Evolutionary conservation across 2,888 invertebrate species (phyloP).

Genomic region (Endotricha flammealis): DNA sequence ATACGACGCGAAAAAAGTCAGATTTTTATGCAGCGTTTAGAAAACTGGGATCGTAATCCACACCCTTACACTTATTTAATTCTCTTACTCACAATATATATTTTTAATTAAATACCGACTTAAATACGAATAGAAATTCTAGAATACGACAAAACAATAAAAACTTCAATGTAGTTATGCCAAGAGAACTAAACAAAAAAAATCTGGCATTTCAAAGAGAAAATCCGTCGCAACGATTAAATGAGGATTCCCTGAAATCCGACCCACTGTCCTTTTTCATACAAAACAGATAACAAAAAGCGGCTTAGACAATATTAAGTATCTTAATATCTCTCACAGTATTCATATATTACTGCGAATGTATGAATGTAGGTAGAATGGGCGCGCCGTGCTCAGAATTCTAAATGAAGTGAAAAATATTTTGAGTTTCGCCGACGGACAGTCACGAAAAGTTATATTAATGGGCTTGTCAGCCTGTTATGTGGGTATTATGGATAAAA

Average conservation of each 20-base stretch:
- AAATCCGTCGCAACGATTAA: slow-evolving; percentile 20
- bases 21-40: too few species aligned
- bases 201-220: slow-evolving; percentile 4
- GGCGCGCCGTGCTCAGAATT: slow-evolving; percentile 46
- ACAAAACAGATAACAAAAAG: slow-evolving; percentile 29
- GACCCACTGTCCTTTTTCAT: slow-evolving; percentile 20
- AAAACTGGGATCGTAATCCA: too few species aligned
- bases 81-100: too few species aligned
- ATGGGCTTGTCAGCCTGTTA: slow-evolving; percentile 30
- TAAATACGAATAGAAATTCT: too few species aligned
- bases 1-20: too few species aligned
- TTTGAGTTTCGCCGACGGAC: slow-evolving; percentile 39
- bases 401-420: slow-evolving; percentile 48
- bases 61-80: too few species aligned
- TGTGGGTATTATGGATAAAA: neutral
- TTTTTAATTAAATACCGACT: too few species aligned
- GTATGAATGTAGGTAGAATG: slow-evolving; percentile 28
- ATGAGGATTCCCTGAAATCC: slow-evolving; percentile 20
- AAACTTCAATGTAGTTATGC: too few species aligned
- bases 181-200: too few species aligned
- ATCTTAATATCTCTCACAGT: slow-evolving; percentile 29
- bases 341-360: slow-evolving; percentile 33
- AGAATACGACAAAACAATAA: too few species aligned
- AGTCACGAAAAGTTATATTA: slow-evolving; percentile 39
- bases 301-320: slow-evolving; percentile 28